These are phyloP conservation scores for Lamellibrachia luymesi DNA, from an alignment of 1,140 invertebrate species.

Conservation along the genomic window DNA sequence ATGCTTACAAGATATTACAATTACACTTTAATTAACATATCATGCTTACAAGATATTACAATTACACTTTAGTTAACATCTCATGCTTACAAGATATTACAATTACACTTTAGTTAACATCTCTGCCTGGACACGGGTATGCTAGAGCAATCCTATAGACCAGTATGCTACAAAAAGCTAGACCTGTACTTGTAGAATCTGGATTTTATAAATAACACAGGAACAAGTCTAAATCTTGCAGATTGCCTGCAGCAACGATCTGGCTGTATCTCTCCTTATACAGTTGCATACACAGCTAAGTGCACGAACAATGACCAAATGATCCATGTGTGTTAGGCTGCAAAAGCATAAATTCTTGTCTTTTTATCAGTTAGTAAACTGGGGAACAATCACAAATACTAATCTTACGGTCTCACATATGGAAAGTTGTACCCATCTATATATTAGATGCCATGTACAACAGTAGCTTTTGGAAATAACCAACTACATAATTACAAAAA, in stretches of 20 bases:
- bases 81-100: too few species aligned
- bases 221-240: neutral
- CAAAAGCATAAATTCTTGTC: neutral
- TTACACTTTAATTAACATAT: neutral
- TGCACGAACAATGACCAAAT: neutral
- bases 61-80: neutral
- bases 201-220: neutral
- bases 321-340: neutral
- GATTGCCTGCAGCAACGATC: neutral
- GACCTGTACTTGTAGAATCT: neutral
- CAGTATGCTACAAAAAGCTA: neutral
- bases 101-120: neutral
- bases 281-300: neutral
- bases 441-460: neutral
- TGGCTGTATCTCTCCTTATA: neutral
- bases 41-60: too few species aligned
- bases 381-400: neutral
- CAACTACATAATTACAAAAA: neutral
- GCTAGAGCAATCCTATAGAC: neutral
- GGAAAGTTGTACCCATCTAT: neutral
- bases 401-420: neutral
- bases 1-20: neutral
- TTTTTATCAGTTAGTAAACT: neutral
- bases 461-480: neutral
- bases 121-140: neutral